phyloP scores from a whole-genome alignment of 2,888 invertebrate genomes.

The Phasia obesa region DNA sequence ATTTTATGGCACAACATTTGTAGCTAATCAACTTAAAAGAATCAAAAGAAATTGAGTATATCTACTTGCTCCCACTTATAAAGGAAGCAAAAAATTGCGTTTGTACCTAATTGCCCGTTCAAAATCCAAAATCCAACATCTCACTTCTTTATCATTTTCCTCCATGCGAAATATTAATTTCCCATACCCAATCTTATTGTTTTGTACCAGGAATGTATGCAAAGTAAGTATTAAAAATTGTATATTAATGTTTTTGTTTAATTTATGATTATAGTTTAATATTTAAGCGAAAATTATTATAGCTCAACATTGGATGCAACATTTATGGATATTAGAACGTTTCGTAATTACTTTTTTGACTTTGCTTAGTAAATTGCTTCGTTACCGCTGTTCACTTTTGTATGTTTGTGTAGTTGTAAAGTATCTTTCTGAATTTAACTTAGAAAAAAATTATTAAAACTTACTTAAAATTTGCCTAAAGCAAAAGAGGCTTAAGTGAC shows the following conservation, averaged over 20 bases:
- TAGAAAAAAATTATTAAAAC: too few species aligned
- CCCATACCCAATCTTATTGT: slow-evolving; percentile 13
- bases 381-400: neutral
- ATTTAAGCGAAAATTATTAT: slow-evolving; percentile 49
- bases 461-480: too few species aligned
- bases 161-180: neutral
- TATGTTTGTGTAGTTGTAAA: neutral
- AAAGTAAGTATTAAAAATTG: slow-evolving; percentile 38
- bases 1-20: too few species aligned
- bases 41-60: too few species aligned
- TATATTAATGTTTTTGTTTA: slow-evolving; percentile 43
- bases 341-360: slow-evolving; percentile 1
- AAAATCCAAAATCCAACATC: neutral
- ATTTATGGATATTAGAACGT: slow-evolving; percentile 39
- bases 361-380: neutral
- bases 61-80: too few species aligned
- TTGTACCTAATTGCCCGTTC: too few species aligned
- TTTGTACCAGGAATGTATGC: slow-evolving; percentile 17
- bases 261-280: slow-evolving; percentile 61
- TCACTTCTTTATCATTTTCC: neutral
- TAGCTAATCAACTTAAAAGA: too few species aligned
- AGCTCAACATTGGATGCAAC: slow-evolving; percentile 9
- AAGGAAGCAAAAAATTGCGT: too few species aligned
- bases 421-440: too few species aligned
- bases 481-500: too few species aligned